These are phyloP conservation scores for Phorcus lineatus DNA, from an alignment of 2,888 invertebrate genomes.

Conservation along the genomic window DNA sequence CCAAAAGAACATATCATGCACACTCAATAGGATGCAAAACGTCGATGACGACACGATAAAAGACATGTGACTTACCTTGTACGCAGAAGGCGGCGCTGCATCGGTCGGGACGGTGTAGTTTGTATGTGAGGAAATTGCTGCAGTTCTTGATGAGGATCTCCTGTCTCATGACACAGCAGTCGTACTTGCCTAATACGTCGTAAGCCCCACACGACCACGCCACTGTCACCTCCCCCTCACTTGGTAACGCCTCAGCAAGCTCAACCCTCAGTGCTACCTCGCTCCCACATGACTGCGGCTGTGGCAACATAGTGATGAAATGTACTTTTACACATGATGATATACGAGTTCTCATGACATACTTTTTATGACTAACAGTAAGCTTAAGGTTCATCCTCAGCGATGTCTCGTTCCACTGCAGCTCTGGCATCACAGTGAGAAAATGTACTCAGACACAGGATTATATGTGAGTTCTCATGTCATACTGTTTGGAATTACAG, in stretches of 20 bases:
- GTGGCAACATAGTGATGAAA: not conserved
- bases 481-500: no score
- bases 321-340: no score
- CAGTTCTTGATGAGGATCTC: slow-evolving; percentile 44
- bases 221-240: slow-evolving; percentile 2
- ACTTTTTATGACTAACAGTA: no score
- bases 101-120: slow-evolving; percentile 48
- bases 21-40: no score
- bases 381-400: no score
- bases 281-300: not conserved
- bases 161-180: slow-evolving; percentile 55
- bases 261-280: slow-evolving; percentile 48
- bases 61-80: slow-evolving; percentile 42
- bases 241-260: slow-evolving; percentile 40
- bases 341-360: no score
- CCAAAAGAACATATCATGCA: no score
- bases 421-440: no score
- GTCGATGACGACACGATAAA: not conserved
- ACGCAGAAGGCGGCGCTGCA: slow-evolving; percentile 54
- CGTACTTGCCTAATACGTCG: slow-evolving; percentile 50
- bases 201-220: slow-evolving; percentile 51
- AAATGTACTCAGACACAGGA: no score
- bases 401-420: no score
- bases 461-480: no score
- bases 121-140: slow-evolving; percentile 47